These are phyloP conservation scores for Atractosteus spatula DNA, from an alignment of 2,113 vertebrate genomes.

Conservation along the genomic window DNA sequence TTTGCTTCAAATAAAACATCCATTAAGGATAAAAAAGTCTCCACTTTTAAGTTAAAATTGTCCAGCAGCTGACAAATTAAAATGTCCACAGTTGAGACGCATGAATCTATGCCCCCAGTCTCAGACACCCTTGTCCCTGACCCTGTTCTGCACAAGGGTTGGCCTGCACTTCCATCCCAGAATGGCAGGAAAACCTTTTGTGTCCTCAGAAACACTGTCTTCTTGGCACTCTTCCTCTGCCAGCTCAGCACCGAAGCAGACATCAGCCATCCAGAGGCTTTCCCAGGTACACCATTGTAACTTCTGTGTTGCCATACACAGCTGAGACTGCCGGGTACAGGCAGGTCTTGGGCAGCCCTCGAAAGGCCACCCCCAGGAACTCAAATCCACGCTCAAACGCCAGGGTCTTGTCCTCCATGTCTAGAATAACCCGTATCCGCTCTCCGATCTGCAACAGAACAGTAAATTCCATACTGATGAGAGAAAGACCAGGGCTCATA, in stretches of 20 bases:
- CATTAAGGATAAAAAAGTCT: slow-evolving; percentile 29
- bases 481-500: too few relatives aligned
- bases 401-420: slow-evolving; percentile 99
- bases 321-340: slow-evolving; percentile 97
- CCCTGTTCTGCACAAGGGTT: background rate
- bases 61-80: slow-evolving; percentile 49
- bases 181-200: slow-evolving; percentile 33
- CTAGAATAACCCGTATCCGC: slow-evolving; percentile 95
- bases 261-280: slow-evolving; percentile 91
- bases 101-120: slow-evolving; percentile 19
- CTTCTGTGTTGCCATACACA: slow-evolving; percentile 97
- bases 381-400: slow-evolving; percentile 97
- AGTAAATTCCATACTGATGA: background rate
- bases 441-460: slow-evolving; percentile 86
- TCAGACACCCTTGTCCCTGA: background rate
- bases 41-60: slow-evolving; percentile 33
- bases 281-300: slow-evolving; percentile 98
- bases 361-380: slow-evolving; percentile 94
- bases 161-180: slow-evolving; percentile 22
- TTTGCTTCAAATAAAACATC: slow-evolving; percentile 43
- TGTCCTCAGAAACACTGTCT: slow-evolving; percentile 26
- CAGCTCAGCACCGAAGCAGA: slow-evolving; percentile 21
- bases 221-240: slow-evolving; percentile 23
- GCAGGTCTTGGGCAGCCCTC: slow-evolving; percentile 92
- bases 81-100: slow-evolving; percentile 28